Conservation (phyloP, 2,888 invertebrate species). For the Tiliacea citrago region DNA sequence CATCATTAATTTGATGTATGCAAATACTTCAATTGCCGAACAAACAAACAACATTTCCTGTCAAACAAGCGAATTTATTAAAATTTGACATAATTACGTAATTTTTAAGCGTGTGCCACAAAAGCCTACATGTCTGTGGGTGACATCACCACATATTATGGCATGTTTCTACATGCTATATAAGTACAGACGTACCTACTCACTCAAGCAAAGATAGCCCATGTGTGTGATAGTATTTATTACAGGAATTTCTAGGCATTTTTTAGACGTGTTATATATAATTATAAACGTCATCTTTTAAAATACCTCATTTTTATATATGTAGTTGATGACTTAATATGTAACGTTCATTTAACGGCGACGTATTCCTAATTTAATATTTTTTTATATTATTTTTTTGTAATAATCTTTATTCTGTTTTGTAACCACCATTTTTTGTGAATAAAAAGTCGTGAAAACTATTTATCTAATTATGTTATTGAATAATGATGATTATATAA, state of each 20-base stretch:
- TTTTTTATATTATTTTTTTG: no score
- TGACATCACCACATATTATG: neutral
- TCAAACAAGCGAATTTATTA: neutral
- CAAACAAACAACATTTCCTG: neutral
- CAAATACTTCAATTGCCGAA: neutral
- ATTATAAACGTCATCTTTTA: neutral
- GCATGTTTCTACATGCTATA: neutral
- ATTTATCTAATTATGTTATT: neutral
- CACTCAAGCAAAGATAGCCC: neutral
- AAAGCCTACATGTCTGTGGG: neutral
- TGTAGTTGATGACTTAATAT: neutral
- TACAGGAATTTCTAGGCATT: neutral
- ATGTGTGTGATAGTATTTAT: neutral
- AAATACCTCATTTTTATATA: neutral
- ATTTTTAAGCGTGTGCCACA: neutral
- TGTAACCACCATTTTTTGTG: neutral
- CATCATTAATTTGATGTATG: neutral
- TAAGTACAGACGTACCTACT: no score
- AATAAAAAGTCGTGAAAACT: neutral
- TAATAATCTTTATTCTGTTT: neutral
- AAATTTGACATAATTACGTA: slow-evolving; percentile 1
- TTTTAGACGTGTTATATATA: neutral
- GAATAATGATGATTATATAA: neutral
- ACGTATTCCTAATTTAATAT: neutral
- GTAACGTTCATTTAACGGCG: neutral